Percentiles rank a stretch among this genome's conserved stretches.
phyloP scores from a whole-genome alignment of 2,113 vertebrate species.

The Gracilinanus agilis region DNA sequence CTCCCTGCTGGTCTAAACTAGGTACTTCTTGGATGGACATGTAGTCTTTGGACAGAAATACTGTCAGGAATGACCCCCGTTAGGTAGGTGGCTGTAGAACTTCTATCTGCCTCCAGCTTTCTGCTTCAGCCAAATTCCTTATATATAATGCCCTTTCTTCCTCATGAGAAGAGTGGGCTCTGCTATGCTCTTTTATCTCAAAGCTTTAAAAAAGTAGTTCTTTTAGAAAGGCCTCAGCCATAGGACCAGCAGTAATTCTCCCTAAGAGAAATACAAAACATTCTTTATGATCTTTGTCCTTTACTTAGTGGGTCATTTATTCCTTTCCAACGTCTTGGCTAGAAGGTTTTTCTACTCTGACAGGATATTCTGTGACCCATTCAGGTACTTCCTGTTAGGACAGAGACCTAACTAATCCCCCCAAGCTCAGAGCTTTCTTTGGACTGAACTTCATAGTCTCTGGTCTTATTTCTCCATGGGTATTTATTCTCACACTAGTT shows the following conservation, averaged over 20 bases:
- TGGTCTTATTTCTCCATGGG: background rate
- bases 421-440: background rate
- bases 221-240: background rate
- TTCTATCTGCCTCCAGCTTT: background rate
- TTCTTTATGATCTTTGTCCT: background rate
- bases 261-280: background rate
- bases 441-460: background rate
- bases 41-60: background rate
- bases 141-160: background rate
- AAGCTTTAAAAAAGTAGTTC: background rate
- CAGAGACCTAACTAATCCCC: background rate
- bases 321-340: background rate
- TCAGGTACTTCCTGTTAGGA: background rate
- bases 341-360: background rate
- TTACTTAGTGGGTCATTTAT: background rate
- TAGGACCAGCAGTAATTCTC: background rate
- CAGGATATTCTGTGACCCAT: background rate
- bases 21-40: background rate
- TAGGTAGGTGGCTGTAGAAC: background rate
- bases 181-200: background rate
- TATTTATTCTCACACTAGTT: background rate
- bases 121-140: background rate
- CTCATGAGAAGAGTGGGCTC: background rate
- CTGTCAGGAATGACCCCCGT: background rate
- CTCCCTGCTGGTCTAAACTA: background rate